A percentile compares a stretch with the other conserved stretches of the same genome.
These are phyloP conservation scores for Palythoa heliodiscus DNA, from an alignment of 92 coral and sea anemone genomes.

Conservation along the genomic window DNA sequence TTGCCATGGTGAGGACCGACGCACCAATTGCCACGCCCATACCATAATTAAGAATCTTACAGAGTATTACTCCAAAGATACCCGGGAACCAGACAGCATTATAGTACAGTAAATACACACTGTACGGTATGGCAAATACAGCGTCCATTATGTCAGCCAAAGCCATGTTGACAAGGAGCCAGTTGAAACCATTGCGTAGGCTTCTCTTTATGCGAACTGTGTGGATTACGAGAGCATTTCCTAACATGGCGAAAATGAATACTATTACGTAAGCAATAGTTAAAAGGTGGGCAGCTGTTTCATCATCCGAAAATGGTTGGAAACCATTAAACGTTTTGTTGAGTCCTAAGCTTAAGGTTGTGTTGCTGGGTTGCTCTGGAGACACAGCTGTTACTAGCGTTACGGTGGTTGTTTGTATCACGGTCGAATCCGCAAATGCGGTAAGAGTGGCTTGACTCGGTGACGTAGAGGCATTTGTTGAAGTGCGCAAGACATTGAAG, in stretches of 20 bases:
- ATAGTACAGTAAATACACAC: slow-evolving; percentile 13
- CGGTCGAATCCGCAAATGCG: background rate
- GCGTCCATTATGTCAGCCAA: slow-evolving; percentile 40
- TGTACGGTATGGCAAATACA: slow-evolving; percentile 28
- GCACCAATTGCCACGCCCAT: slow-evolving; percentile 43
- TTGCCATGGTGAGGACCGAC: slow-evolving; percentile 32
- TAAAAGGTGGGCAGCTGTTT: background rate
- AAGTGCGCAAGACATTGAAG: too few species aligned
- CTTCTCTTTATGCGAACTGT: slow-evolving; percentile 10
- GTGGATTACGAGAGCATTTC: slow-evolving; percentile 22
- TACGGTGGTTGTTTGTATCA: background rate
- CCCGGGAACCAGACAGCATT: slow-evolving; percentile 11
- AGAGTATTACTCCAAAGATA: background rate
- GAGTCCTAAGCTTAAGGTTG: background rate
- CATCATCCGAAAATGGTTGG: background rate
- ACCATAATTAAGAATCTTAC: slow-evolving; percentile 29
- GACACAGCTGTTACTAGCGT: background rate
- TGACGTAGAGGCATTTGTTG: too few species aligned
- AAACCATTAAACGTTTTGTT: background rate
- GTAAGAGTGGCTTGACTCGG: background rate
- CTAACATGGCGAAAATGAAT: slow-evolving; percentile 19
- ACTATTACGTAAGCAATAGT: slow-evolving; percentile 22
- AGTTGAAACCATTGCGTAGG: slow-evolving; percentile 28
- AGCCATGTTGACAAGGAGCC: slow-evolving; percentile 37
- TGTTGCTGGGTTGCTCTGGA: slow-evolving; percentile 1